Evolutionary conservation across 2,113 vertebrate species (phyloP).

Genomic region (Nematolebias whitei): DNA sequence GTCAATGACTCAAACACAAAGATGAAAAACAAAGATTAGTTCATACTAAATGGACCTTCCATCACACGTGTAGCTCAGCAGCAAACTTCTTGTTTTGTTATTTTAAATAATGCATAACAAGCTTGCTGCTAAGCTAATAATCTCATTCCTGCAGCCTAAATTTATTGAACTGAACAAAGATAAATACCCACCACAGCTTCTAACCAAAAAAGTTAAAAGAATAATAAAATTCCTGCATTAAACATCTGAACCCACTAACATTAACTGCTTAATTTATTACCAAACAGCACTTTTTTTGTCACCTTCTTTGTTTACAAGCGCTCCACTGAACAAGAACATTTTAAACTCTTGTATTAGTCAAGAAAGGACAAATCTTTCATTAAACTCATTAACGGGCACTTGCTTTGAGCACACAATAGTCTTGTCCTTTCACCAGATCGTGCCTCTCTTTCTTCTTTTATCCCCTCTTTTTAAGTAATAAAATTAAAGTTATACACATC

Average conservation of each 20-base stretch:
- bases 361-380: conserved; percentile 31
- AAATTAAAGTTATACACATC: conserved; percentile 23
- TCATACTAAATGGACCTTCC: neutral
- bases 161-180: neutral
- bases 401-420: conserved; percentile 49
- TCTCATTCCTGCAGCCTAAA: neutral
- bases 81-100: neutral
- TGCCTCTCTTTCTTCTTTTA: conserved; percentile 67
- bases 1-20: too few relatives aligned
- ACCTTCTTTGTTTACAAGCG: neutral
- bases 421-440: conserved; percentile 69
- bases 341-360: conserved; percentile 38
- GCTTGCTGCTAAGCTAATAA: neutral
- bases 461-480: conserved; percentile 22
- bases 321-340: conserved; percentile 16
- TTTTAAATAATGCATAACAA: too few relatives aligned
- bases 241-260: too few relatives aligned
- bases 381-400: conserved; percentile 36
- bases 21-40: neutral
- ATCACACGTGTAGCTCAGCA: neutral
- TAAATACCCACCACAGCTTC: neutral
- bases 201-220: neutral
- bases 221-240: neutral
- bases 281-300: conserved; percentile 35
- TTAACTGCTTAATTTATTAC: neutral